Base-by-base conservation (phyloP, 2,113 vertebrate species). In the Panurus biarmicus region DNA sequence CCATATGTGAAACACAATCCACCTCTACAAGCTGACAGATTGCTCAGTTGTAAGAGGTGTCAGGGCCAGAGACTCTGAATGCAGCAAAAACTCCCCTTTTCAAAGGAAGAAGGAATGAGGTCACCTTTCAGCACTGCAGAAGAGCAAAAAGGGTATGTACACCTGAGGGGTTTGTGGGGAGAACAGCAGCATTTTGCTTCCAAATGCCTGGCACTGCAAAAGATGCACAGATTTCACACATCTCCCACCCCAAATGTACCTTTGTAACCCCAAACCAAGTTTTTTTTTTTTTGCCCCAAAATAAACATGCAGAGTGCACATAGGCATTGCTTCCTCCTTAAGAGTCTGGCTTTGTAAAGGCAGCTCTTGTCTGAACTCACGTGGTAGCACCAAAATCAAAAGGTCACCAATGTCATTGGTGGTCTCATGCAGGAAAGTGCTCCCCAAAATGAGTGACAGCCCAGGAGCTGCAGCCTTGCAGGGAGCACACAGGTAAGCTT, bases 261-360 rank as follows among this genome's bases (percentile, higher is more conserved):
- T 69, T 15, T 33, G 29, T 6, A 57, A 48, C 6, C n/a, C n/a
- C n/a, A n/a, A n/a, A n/a, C n/a, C n/a, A n/a, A 60, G 14, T 11
- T 33, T 85, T 69, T 36, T 76, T 12, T 11, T 33, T 85, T 69
- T 36, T 76, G 5, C 53, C 31, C 58, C 42, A 53, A 69, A 25
- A 87, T 25, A 44, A 91, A 38, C 0, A 0, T 5, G 10, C 20
- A 11, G 25, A 38, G 36, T 3, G 11, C 10, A 35, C 1, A 57
- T 0, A 35, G 15, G 10, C 9, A 53, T 2, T 12, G 11, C 5
- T 54, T 44, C 11, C 54, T 38, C 20, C 45, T 50, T 9, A 6
- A 4, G n/a, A 62, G 29, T 1, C 60, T 58, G 61, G 2, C 53
- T 89, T 45, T 84, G 11, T 65, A 62, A 42, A 56, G 33, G 70